A percentile compares a stretch with the other conserved stretches of the same genome.
Evolutionary conservation across 2,888 invertebrate genomes (phyloP).

Genomic region (Scaptomyza parva): DNA sequence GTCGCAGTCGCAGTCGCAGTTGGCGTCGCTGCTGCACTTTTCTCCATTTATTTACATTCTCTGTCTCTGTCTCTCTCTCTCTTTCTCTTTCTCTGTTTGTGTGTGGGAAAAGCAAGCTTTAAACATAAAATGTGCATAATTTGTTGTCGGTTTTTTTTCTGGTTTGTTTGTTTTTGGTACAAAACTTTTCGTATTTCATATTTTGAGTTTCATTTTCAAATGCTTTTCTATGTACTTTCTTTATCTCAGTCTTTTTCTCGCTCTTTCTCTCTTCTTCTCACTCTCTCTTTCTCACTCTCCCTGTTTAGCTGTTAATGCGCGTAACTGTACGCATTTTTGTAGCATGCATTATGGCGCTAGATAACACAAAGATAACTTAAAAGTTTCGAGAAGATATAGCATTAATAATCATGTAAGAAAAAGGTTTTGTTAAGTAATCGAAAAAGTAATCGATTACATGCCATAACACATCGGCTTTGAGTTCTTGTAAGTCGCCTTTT

Average conservation of each 20-base stretch:
- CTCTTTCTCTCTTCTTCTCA: background rate
- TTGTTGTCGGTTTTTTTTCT: slow-evolving; percentile 21
- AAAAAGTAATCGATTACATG: too few species aligned
- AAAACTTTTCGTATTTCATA: slow-evolving; percentile 23
- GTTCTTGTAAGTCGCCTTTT: too few species aligned
- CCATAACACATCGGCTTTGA: too few species aligned
- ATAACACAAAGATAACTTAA: background rate
- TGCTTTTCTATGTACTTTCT: slow-evolving; percentile 13
- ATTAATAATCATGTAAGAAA: too few species aligned
- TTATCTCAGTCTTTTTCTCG: background rate
- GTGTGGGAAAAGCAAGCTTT: slow-evolving; percentile 12
- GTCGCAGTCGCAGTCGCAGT: slow-evolving; percentile 47
- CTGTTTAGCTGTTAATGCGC: background rate
- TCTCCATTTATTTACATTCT: slow-evolving; percentile 12
- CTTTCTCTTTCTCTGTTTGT: background rate
- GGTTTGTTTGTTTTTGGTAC: slow-evolving; percentile 19
- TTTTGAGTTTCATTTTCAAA: slow-evolving; percentile 26
- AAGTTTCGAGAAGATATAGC: too few species aligned
- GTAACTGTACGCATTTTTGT: slow-evolving; percentile 37
- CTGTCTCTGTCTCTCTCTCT: too few species aligned
- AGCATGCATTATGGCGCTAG: background rate
- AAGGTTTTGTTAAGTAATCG: too few species aligned
- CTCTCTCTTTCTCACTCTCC: background rate
- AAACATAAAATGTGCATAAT: slow-evolving; percentile 41
- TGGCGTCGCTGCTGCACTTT: slow-evolving; percentile 13